Evolutionary conservation across 2,888 invertebrate genomes (phyloP).

Genomic region (Drosophila neutralis): DNA sequence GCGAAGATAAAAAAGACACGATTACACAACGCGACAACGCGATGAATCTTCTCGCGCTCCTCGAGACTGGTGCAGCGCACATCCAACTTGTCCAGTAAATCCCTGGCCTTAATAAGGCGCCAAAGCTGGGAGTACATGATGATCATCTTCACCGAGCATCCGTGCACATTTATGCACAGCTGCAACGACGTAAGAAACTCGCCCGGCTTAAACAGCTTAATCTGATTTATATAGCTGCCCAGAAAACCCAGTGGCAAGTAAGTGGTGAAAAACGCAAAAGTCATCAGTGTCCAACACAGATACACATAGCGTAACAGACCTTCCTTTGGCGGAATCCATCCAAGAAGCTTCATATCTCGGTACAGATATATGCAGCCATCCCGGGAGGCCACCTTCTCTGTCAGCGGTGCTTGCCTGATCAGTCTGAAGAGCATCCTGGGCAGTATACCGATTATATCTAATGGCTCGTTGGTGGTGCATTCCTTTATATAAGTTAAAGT

Average conservation of each 20-base stretch:
- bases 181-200: slow-evolving; percentile 75
- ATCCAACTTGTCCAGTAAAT: slow-evolving; percentile 65
- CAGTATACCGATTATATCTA: slow-evolving; percentile 2
- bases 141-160: slow-evolving; percentile 63
- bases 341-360: slow-evolving; percentile 60
- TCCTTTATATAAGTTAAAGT: slow-evolving; percentile 55
- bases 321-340: slow-evolving; percentile 58
- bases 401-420: slow-evolving; percentile 52
- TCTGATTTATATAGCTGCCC: slow-evolving; percentile 59
- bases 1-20: slow-evolving; percentile 60
- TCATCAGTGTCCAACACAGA: slow-evolving; percentile 47
- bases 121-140: slow-evolving; percentile 55
- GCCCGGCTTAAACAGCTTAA: slow-evolving; percentile 60
- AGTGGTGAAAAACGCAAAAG: slow-evolving; percentile 43
- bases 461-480: not conserved
- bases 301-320: slow-evolving; percentile 55
- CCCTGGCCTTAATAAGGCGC: slow-evolving; percentile 56
- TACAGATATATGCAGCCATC: slow-evolving; percentile 65
- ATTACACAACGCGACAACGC: slow-evolving; percentile 59
- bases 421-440: slow-evolving; percentile 58
- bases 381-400: slow-evolving; percentile 35
- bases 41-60: slow-evolving; percentile 61
- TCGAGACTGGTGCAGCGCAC: slow-evolving; percentile 48
- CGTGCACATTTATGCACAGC: slow-evolving; percentile 66
- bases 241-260: slow-evolving; percentile 63